Percentiles rank a stretch among this genome's conserved stretches.
Conservation (phyloP, 2,888 invertebrate species). For the Pharmacophagus antenor region DNA sequence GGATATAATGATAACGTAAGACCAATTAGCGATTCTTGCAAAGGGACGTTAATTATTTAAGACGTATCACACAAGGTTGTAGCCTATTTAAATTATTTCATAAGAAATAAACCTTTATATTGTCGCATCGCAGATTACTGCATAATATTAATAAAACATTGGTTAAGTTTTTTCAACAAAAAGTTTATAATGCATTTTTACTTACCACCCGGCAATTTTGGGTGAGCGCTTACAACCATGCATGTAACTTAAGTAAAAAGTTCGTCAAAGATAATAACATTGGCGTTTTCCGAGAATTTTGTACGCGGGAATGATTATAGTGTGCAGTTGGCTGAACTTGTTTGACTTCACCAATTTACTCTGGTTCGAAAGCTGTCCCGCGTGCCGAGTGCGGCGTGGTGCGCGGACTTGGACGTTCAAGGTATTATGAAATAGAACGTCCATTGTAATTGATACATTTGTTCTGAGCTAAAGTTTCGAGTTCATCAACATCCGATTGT, state of each 20-base stretch:
- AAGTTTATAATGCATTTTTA: neutral
- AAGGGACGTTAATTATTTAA: neutral
- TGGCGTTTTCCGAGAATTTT: slow-evolving; percentile 28
- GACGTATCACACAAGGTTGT: neutral
- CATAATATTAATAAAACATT: neutral
- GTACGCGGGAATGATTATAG: slow-evolving; percentile 24
- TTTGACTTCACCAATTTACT: slow-evolving; percentile 30
- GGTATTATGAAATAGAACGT: slow-evolving; percentile 7
- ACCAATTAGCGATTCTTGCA: neutral
- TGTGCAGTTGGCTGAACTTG: slow-evolving; percentile 10
- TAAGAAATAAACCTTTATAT: too few relatives aligned
- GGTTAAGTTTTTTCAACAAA: neutral
- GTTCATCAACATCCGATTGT: slow-evolving; percentile 8
- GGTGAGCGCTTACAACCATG: neutral
- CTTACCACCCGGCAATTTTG: slow-evolving; percentile 4
- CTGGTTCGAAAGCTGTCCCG: slow-evolving; percentile 13
- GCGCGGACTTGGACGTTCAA: neutral
- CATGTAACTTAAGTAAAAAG: slow-evolving; percentile 8
- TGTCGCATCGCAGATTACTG: too few relatives aligned
- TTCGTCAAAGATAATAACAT: slow-evolving; percentile 17
- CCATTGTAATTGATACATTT: slow-evolving; percentile 16
- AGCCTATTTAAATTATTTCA: neutral
- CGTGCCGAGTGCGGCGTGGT: slow-evolving; percentile 14
- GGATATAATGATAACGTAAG: neutral
- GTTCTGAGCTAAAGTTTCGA: slow-evolving; percentile 13